Evolutionary conservation across 2,888 invertebrate genomes (phyloP).

Genomic region (Lumbricus terrestris): DNA sequence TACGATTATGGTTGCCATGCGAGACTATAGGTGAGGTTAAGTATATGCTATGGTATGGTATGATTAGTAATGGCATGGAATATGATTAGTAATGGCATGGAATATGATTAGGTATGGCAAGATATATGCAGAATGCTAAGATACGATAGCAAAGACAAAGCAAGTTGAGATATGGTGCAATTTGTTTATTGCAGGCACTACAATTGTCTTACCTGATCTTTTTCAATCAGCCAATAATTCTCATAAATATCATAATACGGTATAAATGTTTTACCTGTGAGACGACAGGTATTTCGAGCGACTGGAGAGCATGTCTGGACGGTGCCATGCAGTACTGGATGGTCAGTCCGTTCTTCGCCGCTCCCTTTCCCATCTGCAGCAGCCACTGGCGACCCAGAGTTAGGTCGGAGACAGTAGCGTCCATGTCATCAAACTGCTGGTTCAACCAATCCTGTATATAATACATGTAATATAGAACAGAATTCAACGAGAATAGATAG

Average conservation of each 20-base stretch:
- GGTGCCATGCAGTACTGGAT: slow-evolving; percentile 47
- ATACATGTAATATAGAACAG: too few relatives aligned
- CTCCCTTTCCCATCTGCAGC: slow-evolving; percentile 44
- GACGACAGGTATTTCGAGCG: slow-evolving; percentile 41
- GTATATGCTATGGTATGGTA: too few relatives aligned
- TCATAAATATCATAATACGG: neutral
- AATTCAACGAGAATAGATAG: too few relatives aligned
- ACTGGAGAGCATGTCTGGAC: slow-evolving; percentile 40
- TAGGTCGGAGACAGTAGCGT: slow-evolving; percentile 36
- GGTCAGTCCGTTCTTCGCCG: slow-evolving; percentile 38
- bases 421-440: slow-evolving; percentile 40
- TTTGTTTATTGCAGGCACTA: too few relatives aligned
- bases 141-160: neutral
- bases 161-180: neutral
- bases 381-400: slow-evolving; percentile 42
- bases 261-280: slow-evolving; percentile 36
- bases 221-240: too few relatives aligned
- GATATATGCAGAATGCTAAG: too few relatives aligned
- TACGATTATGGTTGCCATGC: too few relatives aligned
- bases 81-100: neutral
- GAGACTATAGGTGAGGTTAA: too few relatives aligned
- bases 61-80: too few relatives aligned
- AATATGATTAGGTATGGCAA: too few relatives aligned
- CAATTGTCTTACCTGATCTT: too few relatives aligned
- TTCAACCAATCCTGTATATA: slow-evolving; percentile 44